phyloP scores from a whole-genome alignment of 2,113 vertebrate species.

The Micronycteris hirsuta region DNA sequence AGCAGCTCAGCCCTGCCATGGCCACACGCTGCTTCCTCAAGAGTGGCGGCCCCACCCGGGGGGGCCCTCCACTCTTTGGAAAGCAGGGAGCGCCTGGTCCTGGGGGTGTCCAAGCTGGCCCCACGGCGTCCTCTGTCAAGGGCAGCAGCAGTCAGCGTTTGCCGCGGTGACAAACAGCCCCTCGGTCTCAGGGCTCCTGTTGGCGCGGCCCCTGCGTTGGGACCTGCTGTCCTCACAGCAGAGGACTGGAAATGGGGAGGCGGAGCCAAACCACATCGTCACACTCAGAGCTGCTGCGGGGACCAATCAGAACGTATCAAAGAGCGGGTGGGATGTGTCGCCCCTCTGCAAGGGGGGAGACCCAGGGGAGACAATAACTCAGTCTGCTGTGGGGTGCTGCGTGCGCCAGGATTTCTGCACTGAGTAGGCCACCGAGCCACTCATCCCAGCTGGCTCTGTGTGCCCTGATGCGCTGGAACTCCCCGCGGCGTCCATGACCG shows the following conservation, averaged over 20 bases:
- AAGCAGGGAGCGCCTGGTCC: neutral
- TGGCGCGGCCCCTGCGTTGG: neutral
- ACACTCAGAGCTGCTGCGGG: no score
- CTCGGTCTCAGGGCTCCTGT: neutral
- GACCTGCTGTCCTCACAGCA: no score
- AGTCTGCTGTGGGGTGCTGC: rapidly evolving
- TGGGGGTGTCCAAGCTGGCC: neutral
- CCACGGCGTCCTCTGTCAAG: neutral
- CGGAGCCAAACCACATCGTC: no score
- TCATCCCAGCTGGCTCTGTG: neutral
- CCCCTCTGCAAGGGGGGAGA: neutral
- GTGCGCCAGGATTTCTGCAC: neutral
- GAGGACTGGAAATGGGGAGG: no score
- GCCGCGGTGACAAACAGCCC: neutral
- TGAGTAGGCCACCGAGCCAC: neutral
- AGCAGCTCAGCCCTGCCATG: neutral
- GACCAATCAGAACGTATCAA: no score
- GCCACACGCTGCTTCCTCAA: neutral
- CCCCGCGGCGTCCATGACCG: no score
- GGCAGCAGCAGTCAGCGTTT: neutral
- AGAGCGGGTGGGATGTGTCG: no score
- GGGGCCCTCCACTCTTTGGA: neutral
- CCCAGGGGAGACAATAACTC: neutral
- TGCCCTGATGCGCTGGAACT: neutral
- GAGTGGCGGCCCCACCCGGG: neutral